Base-by-base conservation (phyloP, 1,140 invertebrate species). In the Papilio dardanus region DNA sequence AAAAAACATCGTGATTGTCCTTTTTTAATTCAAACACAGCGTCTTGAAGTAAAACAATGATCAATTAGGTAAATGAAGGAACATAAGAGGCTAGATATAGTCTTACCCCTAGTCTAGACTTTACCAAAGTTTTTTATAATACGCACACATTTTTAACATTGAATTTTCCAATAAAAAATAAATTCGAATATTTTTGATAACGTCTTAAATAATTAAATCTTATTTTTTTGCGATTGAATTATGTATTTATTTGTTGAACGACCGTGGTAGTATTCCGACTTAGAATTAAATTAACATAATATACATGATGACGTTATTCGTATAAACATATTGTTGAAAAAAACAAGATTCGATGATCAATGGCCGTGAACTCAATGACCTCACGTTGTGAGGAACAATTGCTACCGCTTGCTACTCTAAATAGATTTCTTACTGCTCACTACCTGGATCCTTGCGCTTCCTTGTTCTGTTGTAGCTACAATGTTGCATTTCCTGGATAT, bases 291-390 rank as follows among this genome's bases (percentile, higher is more conserved):
- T 86, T 85, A 83, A 75, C 76, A 83, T 85, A 86, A 83, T 80
- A 66, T 77, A 68, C 30, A 77, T 35, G 74, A 74, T 83, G 85
- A 83, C 81, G 79, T 81, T 79, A 77, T 62, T 83, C 75, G 75
- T 86, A 76, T 75, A 79, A 78, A 82, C 80, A 87, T 83, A 83
- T 85, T 83, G 80, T 58, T 79, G 76, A 78, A 81, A 82, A n/a
- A 84, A 87, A 86, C 81, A 87, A 69, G 69, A 81, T 76, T 65
- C 68, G 80, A 69, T 82, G 79, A 80, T 80, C 76, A 80, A 7
- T 85, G 86, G 74, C 89, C 88, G 75, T 89, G 88, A 90, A 87
- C 89, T 80, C 81, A 7, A n/a, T 74, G 80, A 83, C 81, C 85
- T 83, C 82, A 82, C 76, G 79, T 78, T 40, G 42, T 80, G 75